Evolutionary conservation across 2,113 vertebrate species (phyloP).

Genomic region (Phylloscopus trochiloides): DNA sequence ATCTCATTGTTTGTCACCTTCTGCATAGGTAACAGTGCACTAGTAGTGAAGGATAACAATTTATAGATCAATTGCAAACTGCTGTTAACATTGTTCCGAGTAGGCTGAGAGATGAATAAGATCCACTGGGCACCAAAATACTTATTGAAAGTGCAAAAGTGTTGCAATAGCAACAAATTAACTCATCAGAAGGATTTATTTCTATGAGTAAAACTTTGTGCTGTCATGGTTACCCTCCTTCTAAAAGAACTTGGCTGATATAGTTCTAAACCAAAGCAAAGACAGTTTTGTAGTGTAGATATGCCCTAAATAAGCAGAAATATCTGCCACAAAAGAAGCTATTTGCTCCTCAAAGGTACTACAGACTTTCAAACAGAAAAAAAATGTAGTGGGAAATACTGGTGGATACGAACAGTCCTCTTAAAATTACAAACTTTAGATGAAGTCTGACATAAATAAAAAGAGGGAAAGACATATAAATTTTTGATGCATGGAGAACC

Average conservation of each 20-base stretch:
- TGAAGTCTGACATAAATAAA: background rate
- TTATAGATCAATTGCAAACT: background rate
- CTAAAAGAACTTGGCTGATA: background rate
- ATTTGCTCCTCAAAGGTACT: background rate
- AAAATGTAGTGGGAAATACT: background rate
- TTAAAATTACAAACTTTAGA: background rate
- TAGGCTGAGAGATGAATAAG: background rate
- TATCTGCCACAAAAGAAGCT: background rate
- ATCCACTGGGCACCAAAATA: background rate
- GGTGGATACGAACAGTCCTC: fast-evolving
- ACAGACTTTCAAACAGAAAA: background rate
- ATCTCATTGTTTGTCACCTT: background rate
- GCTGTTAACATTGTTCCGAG: background rate
- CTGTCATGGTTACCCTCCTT: background rate
- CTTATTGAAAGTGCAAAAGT: background rate
- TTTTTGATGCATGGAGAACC: background rate
- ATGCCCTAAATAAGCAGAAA: background rate
- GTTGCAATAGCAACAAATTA: background rate
- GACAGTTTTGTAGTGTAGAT: background rate
- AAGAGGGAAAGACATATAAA: background rate
- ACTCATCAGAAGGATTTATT: background rate
- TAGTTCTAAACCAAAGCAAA: background rate
- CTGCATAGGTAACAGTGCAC: background rate
- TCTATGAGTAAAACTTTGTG: background rate
- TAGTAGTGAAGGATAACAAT: background rate